Conservation (phyloP, 2,888 invertebrate genomes). For the Diplolepis rosae region DNA sequence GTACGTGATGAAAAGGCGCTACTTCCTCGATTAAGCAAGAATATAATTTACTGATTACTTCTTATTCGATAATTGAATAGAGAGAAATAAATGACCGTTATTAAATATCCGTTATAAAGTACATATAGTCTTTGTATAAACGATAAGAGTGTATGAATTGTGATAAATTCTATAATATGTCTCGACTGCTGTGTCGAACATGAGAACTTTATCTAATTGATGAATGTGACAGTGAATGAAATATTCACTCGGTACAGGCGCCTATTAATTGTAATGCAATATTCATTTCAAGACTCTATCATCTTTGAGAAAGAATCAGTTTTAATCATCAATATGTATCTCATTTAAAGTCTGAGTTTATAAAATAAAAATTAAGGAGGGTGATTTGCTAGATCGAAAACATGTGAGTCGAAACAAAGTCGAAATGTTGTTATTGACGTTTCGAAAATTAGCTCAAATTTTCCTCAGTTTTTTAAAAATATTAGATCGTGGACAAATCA, state of each 20-base stretch:
- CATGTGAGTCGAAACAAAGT: too few species aligned
- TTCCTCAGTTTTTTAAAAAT: too few species aligned
- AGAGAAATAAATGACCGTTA: background rate
- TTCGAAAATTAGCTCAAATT: too few species aligned
- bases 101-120: background rate
- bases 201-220: constrained; percentile 6
- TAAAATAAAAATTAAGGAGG: too few species aligned
- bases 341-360: too few species aligned
- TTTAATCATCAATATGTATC: too few species aligned
- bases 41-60: constrained; percentile 5
- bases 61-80: constrained; percentile 22
- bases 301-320: background rate
- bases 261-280: constrained; percentile 12
- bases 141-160: background rate
- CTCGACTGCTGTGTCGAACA: background rate
- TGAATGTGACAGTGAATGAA: constrained; percentile 11
- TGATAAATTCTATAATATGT: background rate
- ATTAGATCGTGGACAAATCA: too few species aligned
- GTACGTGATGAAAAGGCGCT: background rate
- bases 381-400: too few species aligned
- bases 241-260: background rate
- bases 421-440: too few species aligned
- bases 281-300: background rate
- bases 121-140: background rate
- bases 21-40: background rate